These are phyloP conservation scores for Callyntrura sp. DNA, from an alignment of 2,888 invertebrate species.

Conservation along the genomic window DNA sequence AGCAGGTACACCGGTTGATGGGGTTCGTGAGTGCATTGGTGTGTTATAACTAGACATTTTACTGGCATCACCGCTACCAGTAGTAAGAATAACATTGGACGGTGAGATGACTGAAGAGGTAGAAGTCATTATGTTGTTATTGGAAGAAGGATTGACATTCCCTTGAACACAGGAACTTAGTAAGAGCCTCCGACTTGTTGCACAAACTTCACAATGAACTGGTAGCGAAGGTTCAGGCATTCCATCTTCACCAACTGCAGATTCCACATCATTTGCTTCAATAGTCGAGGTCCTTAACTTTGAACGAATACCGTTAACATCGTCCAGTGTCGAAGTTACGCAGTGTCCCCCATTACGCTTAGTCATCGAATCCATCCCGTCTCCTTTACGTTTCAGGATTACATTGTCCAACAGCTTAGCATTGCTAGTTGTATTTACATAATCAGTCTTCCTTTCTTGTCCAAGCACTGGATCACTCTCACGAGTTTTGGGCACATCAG, in stretches of 20 bases:
- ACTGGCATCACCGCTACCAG: conserved; percentile 69
- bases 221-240: conserved; percentile 39
- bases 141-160: conserved; percentile 41
- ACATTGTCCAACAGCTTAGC: conserved; percentile 10
- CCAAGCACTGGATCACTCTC: conserved; percentile 43
- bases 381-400: background rate
- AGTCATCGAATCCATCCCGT: background rate
- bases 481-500: conserved; percentile 52
- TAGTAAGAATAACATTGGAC: conserved; percentile 40
- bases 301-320: background rate
- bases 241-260: conserved; percentile 15
- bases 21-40: conserved; percentile 87
- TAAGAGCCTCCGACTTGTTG: conserved; percentile 85
- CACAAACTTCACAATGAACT: conserved; percentile 85
- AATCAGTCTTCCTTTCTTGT: conserved; percentile 72
- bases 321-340: background rate
- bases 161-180: conserved; percentile 60
- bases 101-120: conserved; percentile 53
- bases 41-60: conserved; percentile 85
- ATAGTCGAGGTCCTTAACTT: background rate
- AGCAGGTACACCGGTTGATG: conserved; percentile 87
- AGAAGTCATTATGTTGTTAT: conserved; percentile 49
- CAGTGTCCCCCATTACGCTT: conserved; percentile 17
- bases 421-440: conserved; percentile 46
- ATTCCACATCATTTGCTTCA: background rate